These are phyloP conservation scores for Acleris cristana DNA, from an alignment of 2,888 invertebrate species.

Conservation along the genomic window DNA sequence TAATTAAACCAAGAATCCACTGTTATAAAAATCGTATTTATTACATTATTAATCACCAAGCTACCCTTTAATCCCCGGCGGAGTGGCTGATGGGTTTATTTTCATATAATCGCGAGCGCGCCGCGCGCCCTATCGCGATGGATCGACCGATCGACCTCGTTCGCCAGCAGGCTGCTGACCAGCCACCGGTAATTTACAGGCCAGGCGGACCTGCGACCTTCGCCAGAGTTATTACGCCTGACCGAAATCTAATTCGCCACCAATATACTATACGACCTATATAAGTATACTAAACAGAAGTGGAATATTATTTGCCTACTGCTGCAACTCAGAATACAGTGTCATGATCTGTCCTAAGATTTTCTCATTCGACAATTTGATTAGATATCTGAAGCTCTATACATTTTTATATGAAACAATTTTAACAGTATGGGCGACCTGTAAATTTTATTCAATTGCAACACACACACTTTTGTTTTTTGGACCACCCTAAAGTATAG, in stretches of 20 bases:
- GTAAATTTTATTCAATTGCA: too few relatives aligned
- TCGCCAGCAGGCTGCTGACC: slow-evolving; percentile 48
- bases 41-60: slow-evolving; percentile 18
- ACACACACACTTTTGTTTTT: too few relatives aligned
- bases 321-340: too few relatives aligned
- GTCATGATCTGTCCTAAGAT: too few relatives aligned
- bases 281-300: too few relatives aligned
- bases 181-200: slow-evolving; percentile 42
- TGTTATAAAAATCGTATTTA: neutral
- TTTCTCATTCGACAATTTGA: too few relatives aligned
- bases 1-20: slow-evolving; percentile 10
- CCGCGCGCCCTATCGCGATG: slow-evolving; percentile 71
- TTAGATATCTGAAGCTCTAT: too few relatives aligned
- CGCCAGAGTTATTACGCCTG: slow-evolving; percentile 49
- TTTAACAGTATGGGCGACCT: too few relatives aligned
- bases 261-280: slow-evolving; percentile 1
- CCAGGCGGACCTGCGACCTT: slow-evolving; percentile 50
- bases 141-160: slow-evolving; percentile 69
- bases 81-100: slow-evolving; percentile 63
- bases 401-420: too few relatives aligned
- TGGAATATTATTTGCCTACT: too few relatives aligned
- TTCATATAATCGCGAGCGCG: slow-evolving; percentile 69
- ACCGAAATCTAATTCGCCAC: slow-evolving; percentile 47
- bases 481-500: too few relatives aligned
- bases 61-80: slow-evolving; percentile 31